Percentiles rank a stretch among this genome's conserved stretches.
phyloP scores from a whole-genome alignment of 2,888 invertebrate species.

The Lasioglossum calceatum region DNA sequence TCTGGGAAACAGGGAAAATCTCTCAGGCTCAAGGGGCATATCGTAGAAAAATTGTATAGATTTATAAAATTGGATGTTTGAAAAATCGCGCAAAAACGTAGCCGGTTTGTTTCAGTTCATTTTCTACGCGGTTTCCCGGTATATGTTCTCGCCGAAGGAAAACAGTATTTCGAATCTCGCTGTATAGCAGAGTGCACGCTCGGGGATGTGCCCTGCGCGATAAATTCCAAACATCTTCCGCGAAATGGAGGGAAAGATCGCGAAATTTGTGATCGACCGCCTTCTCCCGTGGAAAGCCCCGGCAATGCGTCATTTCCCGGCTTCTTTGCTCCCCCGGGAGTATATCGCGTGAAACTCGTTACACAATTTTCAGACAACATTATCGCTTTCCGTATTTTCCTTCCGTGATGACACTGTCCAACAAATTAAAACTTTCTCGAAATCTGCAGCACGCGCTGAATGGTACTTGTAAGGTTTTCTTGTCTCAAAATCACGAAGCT shows the following conservation, averaged over 20 bases:
- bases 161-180: constrained; percentile 54
- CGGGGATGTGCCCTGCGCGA: constrained; percentile 42
- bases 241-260: constrained; percentile 55
- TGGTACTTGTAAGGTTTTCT: no score
- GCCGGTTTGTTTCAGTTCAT: constrained; percentile 37
- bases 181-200: constrained; percentile 27
- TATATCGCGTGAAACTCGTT: constrained; percentile 51
- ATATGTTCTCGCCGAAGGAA: not conserved
- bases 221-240: constrained; percentile 59
- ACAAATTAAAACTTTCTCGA: not conserved
- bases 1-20: not conserved
- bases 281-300: constrained; percentile 40
- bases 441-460: not conserved
- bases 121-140: constrained; percentile 28
- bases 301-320: constrained; percentile 58
- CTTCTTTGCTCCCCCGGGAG: constrained; percentile 31
- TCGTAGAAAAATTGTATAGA: not conserved
- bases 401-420: not conserved
- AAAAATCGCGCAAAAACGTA: constrained; percentile 28
- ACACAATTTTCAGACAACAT: constrained; percentile 57
- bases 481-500: not conserved
- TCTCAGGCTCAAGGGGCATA: not conserved
- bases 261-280: constrained; percentile 61
- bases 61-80: not conserved
- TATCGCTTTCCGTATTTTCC: constrained; percentile 30